Percentiles rank a stretch among this genome's conserved stretches.
These are phyloP conservation scores for Lasioglossum morio DNA, from an alignment of 2,888 invertebrate species.

Conservation along the genomic window DNA sequence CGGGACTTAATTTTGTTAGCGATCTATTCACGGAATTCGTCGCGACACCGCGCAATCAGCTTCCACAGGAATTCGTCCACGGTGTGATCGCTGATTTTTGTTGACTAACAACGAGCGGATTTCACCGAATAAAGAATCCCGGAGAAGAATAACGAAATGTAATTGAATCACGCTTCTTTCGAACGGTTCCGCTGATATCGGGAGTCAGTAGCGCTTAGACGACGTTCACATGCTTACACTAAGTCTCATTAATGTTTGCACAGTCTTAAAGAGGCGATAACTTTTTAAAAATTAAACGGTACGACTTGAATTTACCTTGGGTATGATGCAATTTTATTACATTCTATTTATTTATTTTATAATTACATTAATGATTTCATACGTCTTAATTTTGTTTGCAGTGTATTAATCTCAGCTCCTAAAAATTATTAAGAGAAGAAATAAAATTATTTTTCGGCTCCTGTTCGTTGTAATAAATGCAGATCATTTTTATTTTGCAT, in stretches of 20 bases:
- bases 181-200: not conserved
- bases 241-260: no score
- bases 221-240: no score
- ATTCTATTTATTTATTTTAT: no score
- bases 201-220: no score
- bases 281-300: no score
- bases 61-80: constrained; percentile 38
- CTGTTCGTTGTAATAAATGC: not conserved
- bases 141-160: not conserved
- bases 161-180: not conserved
- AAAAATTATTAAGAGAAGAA: not conserved
- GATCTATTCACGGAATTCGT: constrained; percentile 59
- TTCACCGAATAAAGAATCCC: not conserved
- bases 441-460: not conserved
- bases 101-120: constrained; percentile 47
- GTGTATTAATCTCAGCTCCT: no score
- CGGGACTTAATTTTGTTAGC: constrained; percentile 67
- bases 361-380: no score
- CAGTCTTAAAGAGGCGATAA: no score
- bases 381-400: no score
- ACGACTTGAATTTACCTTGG: no score
- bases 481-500: not conserved
- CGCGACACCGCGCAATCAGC: constrained; percentile 46
- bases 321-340: no score
- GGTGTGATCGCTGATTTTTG: constrained; percentile 40